These are phyloP conservation scores for Mirza zaza DNA, from an alignment of 2,113 vertebrate genomes.

Conservation along the genomic window DNA sequence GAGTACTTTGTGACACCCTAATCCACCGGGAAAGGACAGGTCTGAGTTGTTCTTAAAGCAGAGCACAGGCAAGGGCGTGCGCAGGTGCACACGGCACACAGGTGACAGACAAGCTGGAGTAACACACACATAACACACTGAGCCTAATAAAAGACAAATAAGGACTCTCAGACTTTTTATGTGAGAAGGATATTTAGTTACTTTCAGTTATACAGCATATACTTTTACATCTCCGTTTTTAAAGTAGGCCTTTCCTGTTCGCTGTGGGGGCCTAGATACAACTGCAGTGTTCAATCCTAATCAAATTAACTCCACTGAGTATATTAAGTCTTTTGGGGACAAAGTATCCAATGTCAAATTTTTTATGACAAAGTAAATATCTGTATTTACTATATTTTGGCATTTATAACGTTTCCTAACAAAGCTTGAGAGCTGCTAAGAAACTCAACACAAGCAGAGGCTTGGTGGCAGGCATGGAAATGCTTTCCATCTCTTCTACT, in stretches of 20 bases:
- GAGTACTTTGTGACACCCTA: neutral
- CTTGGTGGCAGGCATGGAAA: neutral
- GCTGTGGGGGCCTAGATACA: neutral
- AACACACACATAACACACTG: too few relatives aligned
- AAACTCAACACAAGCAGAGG: neutral
- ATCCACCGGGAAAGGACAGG: neutral
- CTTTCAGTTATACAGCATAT: neutral
- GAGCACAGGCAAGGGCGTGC: neutral
- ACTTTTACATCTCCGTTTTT: neutral
- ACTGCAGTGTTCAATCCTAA: neutral
- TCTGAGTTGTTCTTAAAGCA: neutral
- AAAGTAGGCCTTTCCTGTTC: neutral
- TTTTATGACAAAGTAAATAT: neutral
- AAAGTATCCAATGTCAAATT: neutral
- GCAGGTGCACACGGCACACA: neutral
- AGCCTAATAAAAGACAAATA: neutral
- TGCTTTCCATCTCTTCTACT: neutral
- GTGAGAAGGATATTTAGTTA: neutral
- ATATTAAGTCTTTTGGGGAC: neutral
- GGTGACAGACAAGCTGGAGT: neutral
- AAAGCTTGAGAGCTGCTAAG: neutral
- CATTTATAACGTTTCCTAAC: neutral
- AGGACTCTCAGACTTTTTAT: neutral
- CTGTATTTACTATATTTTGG: neutral
- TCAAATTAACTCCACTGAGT: neutral